Conservation (phyloP, 2,797 vertebrate species). For the Microchirus variegatus region DNA sequence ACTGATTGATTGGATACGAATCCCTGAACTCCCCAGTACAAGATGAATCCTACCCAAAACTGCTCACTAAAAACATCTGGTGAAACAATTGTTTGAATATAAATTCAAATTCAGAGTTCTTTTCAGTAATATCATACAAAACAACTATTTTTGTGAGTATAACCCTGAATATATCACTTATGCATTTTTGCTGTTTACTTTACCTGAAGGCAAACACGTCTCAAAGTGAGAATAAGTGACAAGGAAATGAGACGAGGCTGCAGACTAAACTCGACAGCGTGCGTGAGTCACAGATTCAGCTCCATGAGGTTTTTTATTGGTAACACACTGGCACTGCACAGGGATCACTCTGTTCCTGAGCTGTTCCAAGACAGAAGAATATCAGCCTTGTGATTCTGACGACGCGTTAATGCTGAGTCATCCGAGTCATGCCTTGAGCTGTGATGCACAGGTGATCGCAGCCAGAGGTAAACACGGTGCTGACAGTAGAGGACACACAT, state of each 20-base stretch:
- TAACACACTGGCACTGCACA: slow-evolving; percentile 25
- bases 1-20: no score
- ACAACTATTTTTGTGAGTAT: no score
- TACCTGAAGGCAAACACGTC: no score
- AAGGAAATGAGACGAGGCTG: background rate
- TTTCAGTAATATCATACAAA: no score
- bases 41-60: no score
- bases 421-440: slow-evolving; percentile 51
- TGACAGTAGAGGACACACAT: background rate
- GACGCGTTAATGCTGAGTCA: slow-evolving; percentile 51
- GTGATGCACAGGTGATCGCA: slow-evolving; percentile 34
- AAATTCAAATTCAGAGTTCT: no score
- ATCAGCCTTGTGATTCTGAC: slow-evolving; percentile 30
- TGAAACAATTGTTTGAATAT: no score
- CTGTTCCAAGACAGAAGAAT: slow-evolving; percentile 27
- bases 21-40: no score
- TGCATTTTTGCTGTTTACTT: no score
- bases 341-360: slow-evolving; percentile 57
- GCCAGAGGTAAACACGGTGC: slow-evolving; percentile 11
- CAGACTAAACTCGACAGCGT: background rate
- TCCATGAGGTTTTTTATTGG: slow-evolving; percentile 30
- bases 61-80: no score
- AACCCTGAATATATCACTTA: no score
- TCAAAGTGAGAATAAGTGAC: background rate
- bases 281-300: slow-evolving; percentile 30